Evolutionary conservation across 2,797 vertebrate genomes (phyloP).

Genomic region (Tadarida brasiliensis): DNA sequence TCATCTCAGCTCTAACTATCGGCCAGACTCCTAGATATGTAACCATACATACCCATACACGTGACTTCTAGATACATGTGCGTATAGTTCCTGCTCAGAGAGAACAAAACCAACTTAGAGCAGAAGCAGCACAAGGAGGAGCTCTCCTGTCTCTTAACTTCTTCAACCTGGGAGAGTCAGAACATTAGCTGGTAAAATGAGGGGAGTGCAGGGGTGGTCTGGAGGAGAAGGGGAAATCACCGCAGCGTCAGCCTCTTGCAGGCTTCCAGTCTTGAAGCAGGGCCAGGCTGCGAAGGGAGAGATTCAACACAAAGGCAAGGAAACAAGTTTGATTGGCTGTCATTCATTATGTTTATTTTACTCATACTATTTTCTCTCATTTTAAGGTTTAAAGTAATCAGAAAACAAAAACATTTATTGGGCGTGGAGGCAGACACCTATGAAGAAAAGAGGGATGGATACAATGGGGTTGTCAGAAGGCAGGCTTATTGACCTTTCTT

Average conservation of each 20-base stretch:
- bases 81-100: background rate
- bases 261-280: background rate
- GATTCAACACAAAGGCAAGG: background rate
- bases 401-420: background rate
- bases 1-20: background rate
- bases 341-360: background rate
- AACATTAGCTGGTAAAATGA: background rate
- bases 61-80: background rate
- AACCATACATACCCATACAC: no score
- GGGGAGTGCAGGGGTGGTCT: rapidly evolving
- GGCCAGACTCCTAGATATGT: background rate
- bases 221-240: background rate
- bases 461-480: background rate
- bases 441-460: background rate
- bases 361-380: slow-evolving; percentile 3
- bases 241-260: rapidly evolving
- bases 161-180: background rate
- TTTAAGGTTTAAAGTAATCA: slow-evolving; percentile 17
- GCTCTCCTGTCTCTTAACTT: background rate
- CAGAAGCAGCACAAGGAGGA: background rate
- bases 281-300: background rate
- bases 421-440: background rate
- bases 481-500: background rate
- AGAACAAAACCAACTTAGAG: background rate
- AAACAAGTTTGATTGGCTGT: background rate